These are phyloP conservation scores for Nannobrachium achirus DNA, from an alignment of 2,113 vertebrate genomes.

Conservation along the genomic window DNA sequence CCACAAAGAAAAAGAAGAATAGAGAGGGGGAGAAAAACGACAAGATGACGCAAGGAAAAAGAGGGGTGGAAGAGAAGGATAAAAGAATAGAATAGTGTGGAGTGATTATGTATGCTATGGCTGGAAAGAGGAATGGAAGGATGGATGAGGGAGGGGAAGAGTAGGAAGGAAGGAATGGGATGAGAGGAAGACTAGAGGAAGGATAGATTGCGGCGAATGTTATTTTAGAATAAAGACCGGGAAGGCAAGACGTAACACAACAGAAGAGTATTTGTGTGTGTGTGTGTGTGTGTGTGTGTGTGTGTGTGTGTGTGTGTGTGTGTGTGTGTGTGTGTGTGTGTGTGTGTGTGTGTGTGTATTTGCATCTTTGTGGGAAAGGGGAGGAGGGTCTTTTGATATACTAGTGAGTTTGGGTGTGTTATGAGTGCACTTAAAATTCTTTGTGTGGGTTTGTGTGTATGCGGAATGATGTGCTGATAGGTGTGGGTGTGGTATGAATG, in stretches of 20 bases:
- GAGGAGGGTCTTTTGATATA: too few relatives aligned
- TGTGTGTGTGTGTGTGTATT: neutral
- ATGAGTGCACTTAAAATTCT: too few relatives aligned
- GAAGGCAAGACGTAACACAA: conserved; percentile 3
- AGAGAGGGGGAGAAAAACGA: conserved; percentile 3
- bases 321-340: neutral
- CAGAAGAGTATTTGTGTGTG: neutral
- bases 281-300: neutral
- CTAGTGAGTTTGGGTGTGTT: too few relatives aligned
- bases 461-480: neutral
- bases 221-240: conserved; percentile 23
- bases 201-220: neutral
- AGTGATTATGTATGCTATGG: conserved; percentile 15
- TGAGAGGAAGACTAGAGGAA: neutral
- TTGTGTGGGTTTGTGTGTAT: neutral
- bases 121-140: conserved; percentile 21
- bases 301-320: neutral
- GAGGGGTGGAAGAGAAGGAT: conserved; percentile 30
- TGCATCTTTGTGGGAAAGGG: neutral
- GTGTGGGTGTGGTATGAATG: neutral
- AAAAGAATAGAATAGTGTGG: neutral
- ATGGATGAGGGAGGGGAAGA: conserved; percentile 17
- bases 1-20: conserved; percentile 1
- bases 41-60: neutral
- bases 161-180: neutral